Evolutionary conservation across 2,888 invertebrate genomes (phyloP).

Genomic region (Drosophila rellima): DNA sequence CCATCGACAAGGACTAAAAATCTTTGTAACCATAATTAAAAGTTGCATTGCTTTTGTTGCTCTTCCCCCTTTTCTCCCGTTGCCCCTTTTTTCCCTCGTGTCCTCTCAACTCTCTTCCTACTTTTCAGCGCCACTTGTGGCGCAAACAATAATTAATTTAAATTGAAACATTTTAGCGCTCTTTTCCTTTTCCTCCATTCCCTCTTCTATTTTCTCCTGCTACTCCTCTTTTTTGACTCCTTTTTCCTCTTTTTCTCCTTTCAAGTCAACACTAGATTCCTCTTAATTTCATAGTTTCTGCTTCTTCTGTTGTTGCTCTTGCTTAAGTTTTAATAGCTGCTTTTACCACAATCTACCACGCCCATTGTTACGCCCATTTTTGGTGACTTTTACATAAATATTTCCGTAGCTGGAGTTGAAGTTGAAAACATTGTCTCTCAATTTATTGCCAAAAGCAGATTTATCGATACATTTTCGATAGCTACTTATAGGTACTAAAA

Average conservation of each 20-base stretch:
- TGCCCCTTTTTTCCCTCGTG: neutral
- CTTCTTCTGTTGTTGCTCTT: constrained; percentile 17
- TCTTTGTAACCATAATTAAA: constrained; percentile 82
- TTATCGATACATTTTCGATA: constrained; percentile 6
- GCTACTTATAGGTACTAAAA: too few species aligned
- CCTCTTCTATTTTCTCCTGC: neutral
- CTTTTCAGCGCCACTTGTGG: constrained; percentile 81
- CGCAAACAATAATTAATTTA: constrained; percentile 85
- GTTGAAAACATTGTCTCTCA: too few species aligned
- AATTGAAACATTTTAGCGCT: constrained; percentile 83
- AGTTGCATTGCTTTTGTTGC: constrained; percentile 65
- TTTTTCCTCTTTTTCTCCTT: too few species aligned
- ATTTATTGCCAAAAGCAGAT: too few species aligned
- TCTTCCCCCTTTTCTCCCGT: constrained; percentile 5
- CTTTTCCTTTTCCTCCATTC: constrained; percentile 2
- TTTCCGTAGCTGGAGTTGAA: constrained; percentile 10
- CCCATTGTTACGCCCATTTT: constrained; percentile 14
- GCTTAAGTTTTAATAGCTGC: constrained; percentile 56
- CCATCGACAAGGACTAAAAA: constrained; percentile 73
- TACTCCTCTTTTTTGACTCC: neutral
- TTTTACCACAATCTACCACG: constrained; percentile 39
- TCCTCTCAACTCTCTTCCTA: constrained; percentile 22
- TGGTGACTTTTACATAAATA: constrained; percentile 14
- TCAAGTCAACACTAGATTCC: neutral
- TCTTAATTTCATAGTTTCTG: constrained; percentile 2